Evolutionary conservation across 2,797 vertebrate genomes (phyloP).

Genomic region (Lophius americanus): DNA sequence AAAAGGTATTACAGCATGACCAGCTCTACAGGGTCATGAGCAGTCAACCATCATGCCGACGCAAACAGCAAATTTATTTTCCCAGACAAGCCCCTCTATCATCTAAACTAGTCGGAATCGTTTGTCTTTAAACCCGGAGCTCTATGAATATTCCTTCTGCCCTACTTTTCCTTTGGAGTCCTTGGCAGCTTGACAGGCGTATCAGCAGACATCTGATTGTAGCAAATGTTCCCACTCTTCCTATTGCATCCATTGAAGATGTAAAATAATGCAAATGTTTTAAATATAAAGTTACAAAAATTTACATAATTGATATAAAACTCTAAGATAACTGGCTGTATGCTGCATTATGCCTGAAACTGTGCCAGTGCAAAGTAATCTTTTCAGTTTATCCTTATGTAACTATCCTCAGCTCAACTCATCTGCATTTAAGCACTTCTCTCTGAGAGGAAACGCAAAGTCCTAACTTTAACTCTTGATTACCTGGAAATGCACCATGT

Average conservation of each 20-base stretch:
- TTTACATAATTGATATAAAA: conserved; percentile 23
- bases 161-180: conserved; percentile 34
- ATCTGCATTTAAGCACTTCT: conserved; percentile 25
- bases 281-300: conserved; percentile 9
- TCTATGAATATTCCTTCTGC: conserved; percentile 37
- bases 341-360: conserved; percentile 9
- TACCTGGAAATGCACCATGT: not conserved
- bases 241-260: not conserved
- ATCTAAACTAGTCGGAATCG: conserved; percentile 2
- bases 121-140: conserved; percentile 18
- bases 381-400: conserved; percentile 52
- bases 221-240: conserved; percentile 18
- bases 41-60: conserved; percentile 9
- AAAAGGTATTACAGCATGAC: not conserved
- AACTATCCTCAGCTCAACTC: conserved; percentile 49
- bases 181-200: conserved; percentile 40
- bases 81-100: conserved; percentile 24
- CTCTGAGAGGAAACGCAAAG: conserved; percentile 5
- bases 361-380: conserved; percentile 23
- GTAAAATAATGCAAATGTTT: not conserved
- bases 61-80: conserved; percentile 24
- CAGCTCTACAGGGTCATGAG: conserved; percentile 2
- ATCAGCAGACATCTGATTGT: conserved; percentile 12
- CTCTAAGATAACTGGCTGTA: conserved; percentile 28
- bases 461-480: not conserved